Base-by-base conservation (phyloP, 1,140 invertebrate species). In the Zelostemma sp. region DNA sequence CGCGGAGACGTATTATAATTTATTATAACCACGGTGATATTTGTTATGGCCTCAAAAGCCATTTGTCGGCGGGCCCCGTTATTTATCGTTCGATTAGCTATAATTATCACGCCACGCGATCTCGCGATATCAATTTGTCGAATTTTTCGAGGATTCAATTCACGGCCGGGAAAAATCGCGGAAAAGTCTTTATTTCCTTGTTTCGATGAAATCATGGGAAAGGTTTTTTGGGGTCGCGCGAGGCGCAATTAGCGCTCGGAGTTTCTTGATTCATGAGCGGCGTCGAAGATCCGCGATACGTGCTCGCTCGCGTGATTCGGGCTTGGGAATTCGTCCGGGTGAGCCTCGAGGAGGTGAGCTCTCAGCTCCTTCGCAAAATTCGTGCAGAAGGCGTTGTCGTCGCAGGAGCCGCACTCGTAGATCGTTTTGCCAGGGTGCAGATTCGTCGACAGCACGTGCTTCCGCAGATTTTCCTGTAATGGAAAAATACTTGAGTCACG, bases 381-480 rank as follows among this genome's bases (percentile, higher is more conserved):
- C 1, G 88, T 88, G 59, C 80, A 83, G 77, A 86, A 91, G 56
- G 46, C 78, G 72, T 50, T 66, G 1, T 49, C 61, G 1, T 25
- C 43, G 75, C 92, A 93, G 43, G 86, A 82, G 17, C 86, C 84
- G 76, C 94, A 97, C 18, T 91, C 89, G 82, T 96, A 96, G 6
- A 96, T 88, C 56, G 81, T 90, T 73, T 91, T 88, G 2, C 92
- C 93, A 0, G 88, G 87, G 81, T 97, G 95, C 41, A 91, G 89
- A 49, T 88, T 90, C 1, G 92, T 94, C n/a, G 90, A 90, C 0
- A 95, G 78, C 2, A 95, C 89, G 81, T 97, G 95, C 74, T 95
- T 96, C 1, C 94, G 88, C 4, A 97, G 87, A 80, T 96, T 96
- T 80, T 95, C 94, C 90, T 94, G 85, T 12, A 84, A 75, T 51